Base-by-base conservation (phyloP, 2,113 vertebrate species). In the Macquaria ambigua region DNA sequence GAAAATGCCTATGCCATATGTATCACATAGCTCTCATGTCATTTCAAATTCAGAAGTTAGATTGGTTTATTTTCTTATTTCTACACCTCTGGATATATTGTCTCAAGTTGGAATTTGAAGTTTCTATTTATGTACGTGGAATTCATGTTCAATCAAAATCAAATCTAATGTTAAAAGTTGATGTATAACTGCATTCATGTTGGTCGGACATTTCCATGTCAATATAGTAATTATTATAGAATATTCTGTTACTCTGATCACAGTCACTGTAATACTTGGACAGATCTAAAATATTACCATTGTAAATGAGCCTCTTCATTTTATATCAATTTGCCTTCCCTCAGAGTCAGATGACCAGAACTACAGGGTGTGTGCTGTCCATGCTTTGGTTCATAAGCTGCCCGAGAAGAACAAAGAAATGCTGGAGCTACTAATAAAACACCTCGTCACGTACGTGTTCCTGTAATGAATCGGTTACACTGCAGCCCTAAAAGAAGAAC, bases 271-370 rank as follows among this genome's bases (percentile, higher is more conserved):
- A 18, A 62, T 52, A 39, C 6, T 25, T 25, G 8, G 31, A 61
- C 0, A 20, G 34, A 72, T 25, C n/a, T n/a, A n/a, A n/a, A 15
- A 20, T 18, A 31, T 46, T 4, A 7, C 18, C 48, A 46, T 66
- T 75, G 1, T 41, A 20, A 18, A 52, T 63, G 3, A 75, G 11
- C 63, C 43, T 18, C 18, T 48, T 63, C 58, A 23, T 68, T 50
- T 77, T 3, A 8, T 23, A 43, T 64, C 28, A 0, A 5, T 81
- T 66, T 56, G 43, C 18, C 53, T 74, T 77, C 58, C 53, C 81
- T 85, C 93, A 99, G 98, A 99, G 88, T 99, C 97, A 0, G 98
- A 99, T 91, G 97, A 99, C 91, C 98, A 98, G 85, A 98, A 98
- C 93, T 98, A 99, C 95, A 95, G 98, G 81, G 97, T 99, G 72